Base-by-base conservation (phyloP, 2,888 invertebrate genomes). In the Aspidiotus rigidus region DNA sequence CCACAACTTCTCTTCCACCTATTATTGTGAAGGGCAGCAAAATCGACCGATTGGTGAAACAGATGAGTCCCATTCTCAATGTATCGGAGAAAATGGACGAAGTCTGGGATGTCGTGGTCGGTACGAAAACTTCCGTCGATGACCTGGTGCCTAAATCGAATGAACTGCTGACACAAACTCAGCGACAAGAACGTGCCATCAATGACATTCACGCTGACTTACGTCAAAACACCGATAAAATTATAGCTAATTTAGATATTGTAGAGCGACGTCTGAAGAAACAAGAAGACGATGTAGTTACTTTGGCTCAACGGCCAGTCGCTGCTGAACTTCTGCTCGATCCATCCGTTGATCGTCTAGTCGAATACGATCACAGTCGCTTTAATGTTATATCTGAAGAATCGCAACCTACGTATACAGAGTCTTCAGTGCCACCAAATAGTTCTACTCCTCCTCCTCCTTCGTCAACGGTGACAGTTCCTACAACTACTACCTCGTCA, bases 41-140 rank as follows among this genome's bases (percentile, higher is more conserved):
- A 80, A 84, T 91, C 72, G 90, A 92, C 78, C 85, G 83, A 6
- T 81, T 92, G 42, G 88, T 89, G 1, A 86, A 88, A 75, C 88
- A 90, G 79, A 90, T 91, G 77, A 85, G 86, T 73, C 91, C 92
- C 0, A 90, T 91, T 80, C 85, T 90, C 76, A 87, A 86, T 69
- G 90, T 91, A 0, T 89, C 90, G 0, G 73, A 90, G 76, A 91
- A 91, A 79, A 91, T 92, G 90, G 91, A 92, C 75, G 89, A 92
- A 78, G 90, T 92, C 6, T 92, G 91, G 91, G 88, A 90, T 76
- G 90, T 91, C 7, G 90, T 92, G 11, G 90, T 91, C 1, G 91
- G 91, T 13, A 91, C 91, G 5, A 92, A 92, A 77, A 90, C 88
- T 75, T 89, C 90, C 0, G 90, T 92, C 0, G 91, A 92, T 77